Conservation (phyloP, 2,113 vertebrate species). For the Desmodus rotundus region DNA sequence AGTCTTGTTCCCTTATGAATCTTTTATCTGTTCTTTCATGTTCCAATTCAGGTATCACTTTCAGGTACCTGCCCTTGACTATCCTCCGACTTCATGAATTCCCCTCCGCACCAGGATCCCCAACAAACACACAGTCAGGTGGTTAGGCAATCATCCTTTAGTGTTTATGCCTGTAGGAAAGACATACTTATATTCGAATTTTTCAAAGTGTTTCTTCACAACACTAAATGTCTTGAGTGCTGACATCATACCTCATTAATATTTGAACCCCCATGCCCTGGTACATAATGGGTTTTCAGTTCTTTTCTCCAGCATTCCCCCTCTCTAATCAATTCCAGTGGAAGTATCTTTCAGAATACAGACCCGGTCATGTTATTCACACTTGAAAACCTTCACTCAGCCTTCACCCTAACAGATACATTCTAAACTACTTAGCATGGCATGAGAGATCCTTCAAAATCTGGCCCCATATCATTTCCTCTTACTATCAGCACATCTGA, state of each 20-base stretch:
- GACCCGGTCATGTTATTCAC: background rate
- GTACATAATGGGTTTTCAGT: background rate
- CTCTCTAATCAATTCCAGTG: background rate
- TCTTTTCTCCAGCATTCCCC: background rate
- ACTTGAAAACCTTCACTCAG: background rate
- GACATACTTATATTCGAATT: background rate
- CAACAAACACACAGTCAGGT: background rate
- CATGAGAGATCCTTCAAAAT: background rate
- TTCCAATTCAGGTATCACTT: background rate
- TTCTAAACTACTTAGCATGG: background rate
- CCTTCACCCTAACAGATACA: background rate
- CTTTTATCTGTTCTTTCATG: background rate
- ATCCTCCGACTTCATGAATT: background rate
- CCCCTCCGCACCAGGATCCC: accelerated
- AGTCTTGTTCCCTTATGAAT: background rate
- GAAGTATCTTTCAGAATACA: background rate
- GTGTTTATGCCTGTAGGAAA: background rate
- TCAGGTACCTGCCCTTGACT: background rate
- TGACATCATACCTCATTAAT: background rate
- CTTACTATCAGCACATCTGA: background rate
- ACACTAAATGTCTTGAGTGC: background rate
- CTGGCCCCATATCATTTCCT: background rate
- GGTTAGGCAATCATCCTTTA: background rate
- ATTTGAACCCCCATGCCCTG: background rate
- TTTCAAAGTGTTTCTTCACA: background rate